Evolutionary conservation across 2,888 invertebrate genomes (phyloP), one percentile per base, ranked within the genome.

Genomic region (Habrosyne pyritoides): DNA sequence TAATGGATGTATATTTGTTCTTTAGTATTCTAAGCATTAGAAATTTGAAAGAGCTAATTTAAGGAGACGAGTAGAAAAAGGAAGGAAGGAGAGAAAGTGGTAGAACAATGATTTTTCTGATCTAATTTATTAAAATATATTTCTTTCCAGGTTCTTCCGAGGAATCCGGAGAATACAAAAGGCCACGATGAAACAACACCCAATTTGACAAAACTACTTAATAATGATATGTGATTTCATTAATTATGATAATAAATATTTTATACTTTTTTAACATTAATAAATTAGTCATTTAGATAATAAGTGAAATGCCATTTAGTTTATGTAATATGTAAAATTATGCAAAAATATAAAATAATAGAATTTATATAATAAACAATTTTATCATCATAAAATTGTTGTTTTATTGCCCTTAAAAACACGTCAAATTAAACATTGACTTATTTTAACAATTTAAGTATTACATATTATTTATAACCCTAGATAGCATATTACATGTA

Each of bases 161-260:
- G 73, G 92, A 92, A 67, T 92, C 91, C 18, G 83, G 84, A n/a
- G 91, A 92, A 76, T 86, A 82, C 73, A 91, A 89, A 67, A 81
- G 89, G 72, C 91, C 90, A 14, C 89, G 91, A 77, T 91, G 80
- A 89, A 71, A 68, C 47, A 53, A 62, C 61, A 63, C 57, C 55
- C 53, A 62, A 61, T 65, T 64, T 66, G 73, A 78, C 73, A 65
- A 73, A 73, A 75, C 73, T 84, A 88, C 85, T 85, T 87, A 86
- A 84, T 77, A 80, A 79, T 67, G 59, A 55, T 64, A 77, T 90
- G 91, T 90, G 90, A 90, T 90, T 87, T 84, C 71, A 78, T 81
- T 79, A 80, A 81, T 77, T 71, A 67, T 73, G 66, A 67, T 59
- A 73, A 73, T 81, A 79, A 78, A 77, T 77, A 71, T 65, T 73